Evolutionary conservation across 2,888 invertebrate species (phyloP).

Genomic region (Tortrix viridana): DNA sequence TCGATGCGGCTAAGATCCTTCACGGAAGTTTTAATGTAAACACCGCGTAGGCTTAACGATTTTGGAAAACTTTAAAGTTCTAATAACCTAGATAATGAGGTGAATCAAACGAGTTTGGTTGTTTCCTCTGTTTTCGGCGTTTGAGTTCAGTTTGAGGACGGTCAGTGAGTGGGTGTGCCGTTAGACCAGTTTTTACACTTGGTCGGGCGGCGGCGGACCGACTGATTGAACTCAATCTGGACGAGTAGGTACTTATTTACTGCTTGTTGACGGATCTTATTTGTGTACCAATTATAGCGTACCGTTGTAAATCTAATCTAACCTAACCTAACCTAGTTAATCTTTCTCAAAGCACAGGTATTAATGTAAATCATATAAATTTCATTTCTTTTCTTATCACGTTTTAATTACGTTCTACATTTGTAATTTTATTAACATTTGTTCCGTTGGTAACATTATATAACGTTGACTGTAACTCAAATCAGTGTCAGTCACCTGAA

Average conservation of each 20-base stretch:
- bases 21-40: conserved; percentile 3
- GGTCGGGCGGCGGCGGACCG: conserved; percentile 3
- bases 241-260: too few species aligned
- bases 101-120: conserved; percentile 11
- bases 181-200: conserved; percentile 32
- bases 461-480: too few species aligned
- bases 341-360: too few species aligned
- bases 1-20: background rate
- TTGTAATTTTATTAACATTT: too few species aligned
- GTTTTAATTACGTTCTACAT: too few species aligned
- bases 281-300: background rate
- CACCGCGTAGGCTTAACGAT: conserved; percentile 1
- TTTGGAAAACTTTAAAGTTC: conserved; percentile 5
- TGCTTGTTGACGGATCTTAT: conserved; percentile 17
- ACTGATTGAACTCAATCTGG: conserved; percentile 34
- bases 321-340: too few species aligned
- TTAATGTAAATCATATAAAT: too few species aligned
- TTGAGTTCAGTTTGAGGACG: conserved; percentile 23
- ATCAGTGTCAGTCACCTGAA: too few species aligned
- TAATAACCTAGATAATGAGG: conserved; percentile 6
- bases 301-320: too few species aligned
- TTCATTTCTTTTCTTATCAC: too few species aligned
- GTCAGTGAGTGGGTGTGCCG: conserved; percentile 38
- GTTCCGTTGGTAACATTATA: too few species aligned
- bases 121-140: conserved; percentile 5